Base-by-base conservation (phyloP, 53 echinoderm and acorn worm genomes). In the Antedon mediterranea region DNA sequence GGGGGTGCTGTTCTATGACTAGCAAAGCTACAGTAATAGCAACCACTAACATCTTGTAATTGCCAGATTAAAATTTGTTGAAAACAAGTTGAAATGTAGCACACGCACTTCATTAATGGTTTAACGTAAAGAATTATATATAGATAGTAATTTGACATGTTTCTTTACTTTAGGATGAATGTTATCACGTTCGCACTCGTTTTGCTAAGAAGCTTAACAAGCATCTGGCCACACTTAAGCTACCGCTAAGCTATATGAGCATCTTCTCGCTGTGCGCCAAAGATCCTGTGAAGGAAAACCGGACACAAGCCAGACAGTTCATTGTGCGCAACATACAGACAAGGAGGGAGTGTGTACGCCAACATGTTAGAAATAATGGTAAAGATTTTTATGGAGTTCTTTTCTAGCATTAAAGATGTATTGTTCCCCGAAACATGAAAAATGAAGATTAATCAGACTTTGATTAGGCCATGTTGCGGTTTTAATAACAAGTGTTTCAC, bases 221-320 rank as follows among this genome's bases (percentile, higher is more conserved):
- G 75, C 92, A 85, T 34, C 85, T 98, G 77, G 80, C 83, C 57
- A 78, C 85, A 26, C 88, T 98, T 26, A 78, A 86, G 71, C 88
- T 98, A 28, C 98, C 98, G 34, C 87, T 98, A 43, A 89, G 88
- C 79, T 98, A 93, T 85, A 43, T 98, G 77, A 84, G 90, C 79
- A 98, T 98, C 71, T 87, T 98, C 74, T 82, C 84, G 76, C 85
- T 98, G 31, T 89, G 92, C 79, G 86, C 86, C 84, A 98, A 93
- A 73, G 98, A 98, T 42, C 98, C 98, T 0, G 92, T 92, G 43
- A 86, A 89, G 78, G 90, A 93, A 3, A 92, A 87, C 78, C 79
- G 80, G 71, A 78, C 88, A 30, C 78, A 83, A 34, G 92, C 92
- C 43, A 80, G 82, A 43, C 81, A 89, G 77, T 98, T 81, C 77